Conservation (phyloP, 1,140 invertebrate species). For the Zaprionus tsacasi region DNA sequence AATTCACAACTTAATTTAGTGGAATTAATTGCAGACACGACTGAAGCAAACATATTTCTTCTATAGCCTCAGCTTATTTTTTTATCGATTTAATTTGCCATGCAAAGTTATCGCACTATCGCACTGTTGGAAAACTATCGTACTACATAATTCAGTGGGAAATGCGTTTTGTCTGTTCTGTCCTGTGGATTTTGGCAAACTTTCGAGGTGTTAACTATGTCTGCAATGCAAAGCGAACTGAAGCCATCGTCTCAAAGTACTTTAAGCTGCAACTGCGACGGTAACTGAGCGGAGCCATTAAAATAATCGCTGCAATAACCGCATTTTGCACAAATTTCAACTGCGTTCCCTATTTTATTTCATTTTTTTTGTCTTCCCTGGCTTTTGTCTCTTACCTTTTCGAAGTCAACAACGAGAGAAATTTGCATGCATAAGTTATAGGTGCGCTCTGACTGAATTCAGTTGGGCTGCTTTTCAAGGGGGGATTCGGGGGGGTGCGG, state of each 20-base stretch:
- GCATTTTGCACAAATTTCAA: conserved; percentile 71
- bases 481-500: conserved; percentile 11
- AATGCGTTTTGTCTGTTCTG: background rate
- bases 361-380: conserved; percentile 27
- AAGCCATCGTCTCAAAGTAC: conserved; percentile 19
- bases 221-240: conserved; percentile 31
- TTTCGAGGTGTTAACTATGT: conserved; percentile 61
- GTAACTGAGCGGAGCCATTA: conserved; percentile 72
- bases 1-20: conserved; percentile 51
- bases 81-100: background rate
- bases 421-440: conserved; percentile 82
- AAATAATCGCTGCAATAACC: conserved; percentile 81
- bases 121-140: background rate
- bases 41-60: background rate
- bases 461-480: background rate
- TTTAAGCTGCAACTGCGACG: conserved; percentile 33
- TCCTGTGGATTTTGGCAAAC: conserved; percentile 31
- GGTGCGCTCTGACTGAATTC: conserved; percentile 31
- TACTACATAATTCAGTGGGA: background rate
- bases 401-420: conserved; percentile 58
- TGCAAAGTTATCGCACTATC: no score
- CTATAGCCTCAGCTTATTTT: background rate
- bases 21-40: conserved; percentile 36
- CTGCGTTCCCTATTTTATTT: conserved; percentile 31
- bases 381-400: conserved; percentile 69